Conservation (phyloP, 2,113 vertebrate species). For the Cercopithecus mona region DNA sequence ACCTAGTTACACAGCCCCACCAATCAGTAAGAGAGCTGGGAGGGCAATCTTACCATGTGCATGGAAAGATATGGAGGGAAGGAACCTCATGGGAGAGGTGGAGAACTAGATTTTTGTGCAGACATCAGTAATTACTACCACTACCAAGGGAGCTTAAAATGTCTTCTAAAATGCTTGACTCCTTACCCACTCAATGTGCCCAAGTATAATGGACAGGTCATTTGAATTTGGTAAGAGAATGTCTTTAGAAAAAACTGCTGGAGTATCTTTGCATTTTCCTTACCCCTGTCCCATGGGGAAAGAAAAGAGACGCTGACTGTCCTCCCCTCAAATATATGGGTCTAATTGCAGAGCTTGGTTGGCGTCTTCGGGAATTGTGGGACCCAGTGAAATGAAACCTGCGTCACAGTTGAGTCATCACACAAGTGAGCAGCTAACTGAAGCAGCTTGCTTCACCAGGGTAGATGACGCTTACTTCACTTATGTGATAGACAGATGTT, state of each 20-base stretch:
- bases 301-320: fast-evolving
- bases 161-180: neutral
- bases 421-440: neutral
- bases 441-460: neutral
- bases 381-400: too few relatives aligned
- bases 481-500: neutral
- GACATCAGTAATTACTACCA: neutral
- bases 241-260: neutral
- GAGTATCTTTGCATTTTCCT: neutral
- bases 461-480: neutral
- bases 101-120: neutral
- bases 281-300: fast-evolving
- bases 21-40: neutral
- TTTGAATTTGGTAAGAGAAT: neutral
- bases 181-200: neutral
- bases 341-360: neutral
- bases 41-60: neutral
- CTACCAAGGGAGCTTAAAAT: neutral
- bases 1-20: neutral
- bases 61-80: neutral
- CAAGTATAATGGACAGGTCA: neutral
- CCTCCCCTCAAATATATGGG: neutral
- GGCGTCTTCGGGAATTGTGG: neutral
- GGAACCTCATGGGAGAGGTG: fast-evolving
- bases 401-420: neutral